Evolutionary conservation across 2,113 vertebrate genomes (phyloP).

Genomic region (Oreotrochilus melanogaster): DNA sequence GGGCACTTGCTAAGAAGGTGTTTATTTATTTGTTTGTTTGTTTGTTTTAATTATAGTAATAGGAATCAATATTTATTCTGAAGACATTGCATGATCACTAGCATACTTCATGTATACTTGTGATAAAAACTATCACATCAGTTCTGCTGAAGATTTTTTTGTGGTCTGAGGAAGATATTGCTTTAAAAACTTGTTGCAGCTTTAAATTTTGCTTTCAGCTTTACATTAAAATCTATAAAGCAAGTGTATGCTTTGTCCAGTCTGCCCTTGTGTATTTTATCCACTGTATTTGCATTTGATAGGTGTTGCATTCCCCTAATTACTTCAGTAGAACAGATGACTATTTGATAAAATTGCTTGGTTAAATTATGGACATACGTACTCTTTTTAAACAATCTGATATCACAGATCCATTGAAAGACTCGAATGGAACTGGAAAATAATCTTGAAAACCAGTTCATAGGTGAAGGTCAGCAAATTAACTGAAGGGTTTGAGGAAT

Average conservation of each 20-base stretch:
- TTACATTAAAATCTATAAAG: not conserved
- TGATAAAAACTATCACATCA: rapidly evolving
- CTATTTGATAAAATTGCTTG: not conserved
- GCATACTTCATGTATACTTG: not conserved
- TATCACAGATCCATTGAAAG: not conserved
- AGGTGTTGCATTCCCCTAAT: not conserved
- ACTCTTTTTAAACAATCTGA: not conserved
- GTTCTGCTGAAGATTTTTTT: not conserved
- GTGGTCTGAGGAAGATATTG: not conserved
- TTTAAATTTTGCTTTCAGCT: not conserved
- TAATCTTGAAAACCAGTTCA: not conserved
- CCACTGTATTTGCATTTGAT: not conserved
- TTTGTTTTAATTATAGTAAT: not conserved
- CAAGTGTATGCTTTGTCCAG: not conserved
- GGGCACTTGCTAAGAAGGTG: no score
- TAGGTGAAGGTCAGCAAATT: not conserved
- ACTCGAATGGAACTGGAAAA: not conserved
- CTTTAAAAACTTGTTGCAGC: not conserved
- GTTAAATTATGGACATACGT: not conserved
- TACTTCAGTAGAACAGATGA: not conserved
- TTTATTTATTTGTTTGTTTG: not conserved
- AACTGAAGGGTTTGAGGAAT: not conserved
- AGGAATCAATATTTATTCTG: not conserved
- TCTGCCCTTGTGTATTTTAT: not conserved
- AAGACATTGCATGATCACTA: not conserved